Evolutionary conservation across 2,888 invertebrate genomes (phyloP), one percentile per base, ranked within the genome.

Genomic region (Ormyrus rosae): DNA sequence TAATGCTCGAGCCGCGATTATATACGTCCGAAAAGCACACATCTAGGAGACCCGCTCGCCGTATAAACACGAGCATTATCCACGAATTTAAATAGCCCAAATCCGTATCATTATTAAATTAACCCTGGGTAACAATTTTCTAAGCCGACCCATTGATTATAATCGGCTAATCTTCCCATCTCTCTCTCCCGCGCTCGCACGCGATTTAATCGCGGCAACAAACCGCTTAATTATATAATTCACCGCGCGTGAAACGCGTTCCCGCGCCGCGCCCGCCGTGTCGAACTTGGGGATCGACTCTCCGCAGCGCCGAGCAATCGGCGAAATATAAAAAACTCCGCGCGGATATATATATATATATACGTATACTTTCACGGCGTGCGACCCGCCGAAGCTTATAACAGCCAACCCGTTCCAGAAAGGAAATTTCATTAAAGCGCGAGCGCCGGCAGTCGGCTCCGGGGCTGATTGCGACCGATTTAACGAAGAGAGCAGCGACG

Each of bases 221-320:
- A 67, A 67, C 10, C 67, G 63, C 71, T 76, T 71, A 76, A 80
- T 80, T 80, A 80, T 46, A 80, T 71, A 80, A 80, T 80, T 76
- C 71, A 70, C 10, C 11, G 64, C 64, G 79, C 69, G 79, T 79
- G 56, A 74, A 77, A 74, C 63, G 34, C 46, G 5, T 58, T 48
- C 65, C 34, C 65, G n/a, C 65, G 65, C 51, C 55, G 34, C 51
- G 51, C 58, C 58, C 60, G 13, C 9, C 0, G n/a, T 34, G 3
- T 34, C 10, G 5, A 19, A 19, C 45, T 7, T 19, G 50, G 45
- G 45, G 5, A 19, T 19, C 19, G 19, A 19, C 19, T 19, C 19
- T 19, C 19, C 1, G 19, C 19, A 19, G 19, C 19, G 19, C 19
- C 19, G 19, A 19, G 19, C 19, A 19, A 19, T 19, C 19, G 19